Percentiles rank a stretch among this genome's conserved stretches.
Conservation (phyloP, 1,140 invertebrate genomes). For the Pseudomyrmex gracilis region DNA sequence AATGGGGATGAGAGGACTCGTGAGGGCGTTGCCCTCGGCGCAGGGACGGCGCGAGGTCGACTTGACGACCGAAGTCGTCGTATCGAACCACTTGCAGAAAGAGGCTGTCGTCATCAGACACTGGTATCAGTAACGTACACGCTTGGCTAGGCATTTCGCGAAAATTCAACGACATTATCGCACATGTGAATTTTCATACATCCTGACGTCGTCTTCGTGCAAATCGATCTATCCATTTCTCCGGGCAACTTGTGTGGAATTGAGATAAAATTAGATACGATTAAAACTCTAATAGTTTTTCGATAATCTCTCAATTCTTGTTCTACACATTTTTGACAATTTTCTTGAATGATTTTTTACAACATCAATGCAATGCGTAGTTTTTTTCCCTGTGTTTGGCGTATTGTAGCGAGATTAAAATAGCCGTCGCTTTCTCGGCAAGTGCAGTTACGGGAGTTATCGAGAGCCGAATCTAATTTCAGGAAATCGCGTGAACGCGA, state of each 20-base stretch:
- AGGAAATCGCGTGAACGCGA: slow-evolving; percentile 27
- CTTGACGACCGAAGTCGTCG: slow-evolving; percentile 66
- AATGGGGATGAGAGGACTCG: slow-evolving; percentile 69
- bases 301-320: no score
- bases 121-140: slow-evolving; percentile 21
- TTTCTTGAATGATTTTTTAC: not conserved
- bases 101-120: slow-evolving; percentile 54
- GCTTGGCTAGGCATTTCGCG: not conserved
- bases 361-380: not conserved
- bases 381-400: no score
- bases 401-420: slow-evolving; percentile 45
- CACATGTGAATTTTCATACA: not conserved
- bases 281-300: no score
- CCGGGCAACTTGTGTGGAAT: no score
- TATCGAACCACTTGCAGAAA: slow-evolving; percentile 68
- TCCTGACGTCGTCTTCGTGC: not conserved
- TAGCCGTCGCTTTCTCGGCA: slow-evolving; percentile 3
- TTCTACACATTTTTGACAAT: not conserved
- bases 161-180: not conserved
- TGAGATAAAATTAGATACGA: no score
- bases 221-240: not conserved
- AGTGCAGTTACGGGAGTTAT: slow-evolving; percentile 42
- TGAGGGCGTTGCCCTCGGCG: slow-evolving; percentile 72
- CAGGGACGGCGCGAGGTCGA: slow-evolving; percentile 68
- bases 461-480: slow-evolving; percentile 48